A percentile compares a stretch with the other conserved stretches of the same genome.
phyloP scores from a whole-genome alignment of 2,888 invertebrate genomes.

The Syritta pipiens region DNA sequence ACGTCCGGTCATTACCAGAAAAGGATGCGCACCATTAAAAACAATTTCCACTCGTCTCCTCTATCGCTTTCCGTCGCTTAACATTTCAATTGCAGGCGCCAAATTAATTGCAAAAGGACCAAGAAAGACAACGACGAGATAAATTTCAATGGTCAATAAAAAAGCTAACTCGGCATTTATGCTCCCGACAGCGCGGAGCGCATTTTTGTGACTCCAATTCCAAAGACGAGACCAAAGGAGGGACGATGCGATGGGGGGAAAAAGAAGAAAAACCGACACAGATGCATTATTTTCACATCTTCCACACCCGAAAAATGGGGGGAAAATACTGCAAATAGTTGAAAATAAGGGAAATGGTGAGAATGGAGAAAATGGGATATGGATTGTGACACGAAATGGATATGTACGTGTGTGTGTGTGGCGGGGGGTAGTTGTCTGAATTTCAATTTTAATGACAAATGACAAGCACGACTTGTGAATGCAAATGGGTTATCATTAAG shows the following conservation, averaged over 20 bases:
- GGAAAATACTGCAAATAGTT: not conserved
- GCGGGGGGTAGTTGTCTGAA: constrained; percentile 35
- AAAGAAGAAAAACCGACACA: not conserved
- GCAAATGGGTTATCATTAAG: constrained; percentile 67
- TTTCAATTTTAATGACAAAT: constrained; percentile 67
- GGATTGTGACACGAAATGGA: constrained; percentile 12
- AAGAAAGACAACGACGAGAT: constrained; percentile 28
- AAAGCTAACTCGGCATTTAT: constrained; percentile 55
- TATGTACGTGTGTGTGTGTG: too few relatives aligned
- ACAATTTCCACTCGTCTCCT: constrained; percentile 35
- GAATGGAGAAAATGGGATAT: constrained; percentile 21
- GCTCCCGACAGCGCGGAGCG: constrained; percentile 49
- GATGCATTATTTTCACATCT: constrained; percentile 49
- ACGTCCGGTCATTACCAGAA: constrained; percentile 1
- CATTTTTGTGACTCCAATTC: constrained; percentile 40
- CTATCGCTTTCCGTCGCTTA: constrained; percentile 25
- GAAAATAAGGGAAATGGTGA: too few relatives aligned
- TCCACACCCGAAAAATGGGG: not conserved
- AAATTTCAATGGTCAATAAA: constrained; percentile 67
- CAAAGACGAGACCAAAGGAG: too few relatives aligned
- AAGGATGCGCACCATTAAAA: constrained; percentile 35
- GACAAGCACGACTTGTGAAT: constrained; percentile 63
- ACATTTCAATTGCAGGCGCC: constrained; percentile 67
- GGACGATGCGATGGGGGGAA: too few relatives aligned
- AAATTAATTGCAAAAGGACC: constrained; percentile 59